Conservation (phyloP, 2,797 vertebrate species). For the Anas bernieri region DNA sequence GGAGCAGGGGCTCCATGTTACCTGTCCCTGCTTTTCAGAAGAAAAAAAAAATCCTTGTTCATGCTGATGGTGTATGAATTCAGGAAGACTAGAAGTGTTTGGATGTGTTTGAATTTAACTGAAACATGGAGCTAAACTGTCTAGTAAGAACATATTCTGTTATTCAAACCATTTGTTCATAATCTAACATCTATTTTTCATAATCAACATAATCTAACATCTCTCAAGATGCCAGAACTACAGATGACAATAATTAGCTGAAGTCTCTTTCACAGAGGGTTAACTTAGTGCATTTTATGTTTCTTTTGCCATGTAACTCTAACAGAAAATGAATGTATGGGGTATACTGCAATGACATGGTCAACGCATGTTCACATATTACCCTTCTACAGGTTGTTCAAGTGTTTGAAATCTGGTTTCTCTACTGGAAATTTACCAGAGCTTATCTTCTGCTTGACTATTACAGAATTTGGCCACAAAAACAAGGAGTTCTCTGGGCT, state of each 20-base stretch:
- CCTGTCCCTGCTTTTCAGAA: neutral
- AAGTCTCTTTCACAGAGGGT: neutral
- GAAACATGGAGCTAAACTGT: neutral
- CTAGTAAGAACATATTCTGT: neutral
- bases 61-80: neutral
- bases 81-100: neutral
- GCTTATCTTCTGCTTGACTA: neutral
- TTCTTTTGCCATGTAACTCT: neutral
- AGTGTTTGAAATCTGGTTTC: neutral
- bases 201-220: neutral
- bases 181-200: neutral
- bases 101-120: neutral
- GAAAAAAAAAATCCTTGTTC: neutral
- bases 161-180: neutral
- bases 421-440: neutral
- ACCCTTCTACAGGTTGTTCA: neutral
- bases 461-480: neutral
- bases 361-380: neutral
- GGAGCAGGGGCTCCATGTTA: neutral
- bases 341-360: neutral
- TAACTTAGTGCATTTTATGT: neutral
- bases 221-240: neutral
- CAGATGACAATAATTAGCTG: neutral
- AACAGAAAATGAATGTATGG: neutral
- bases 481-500: neutral